Evolutionary conservation across 1,140 invertebrate genomes (phyloP), one percentile per base, ranked within the genome.

Genomic region (Asobara japonica): DNA sequence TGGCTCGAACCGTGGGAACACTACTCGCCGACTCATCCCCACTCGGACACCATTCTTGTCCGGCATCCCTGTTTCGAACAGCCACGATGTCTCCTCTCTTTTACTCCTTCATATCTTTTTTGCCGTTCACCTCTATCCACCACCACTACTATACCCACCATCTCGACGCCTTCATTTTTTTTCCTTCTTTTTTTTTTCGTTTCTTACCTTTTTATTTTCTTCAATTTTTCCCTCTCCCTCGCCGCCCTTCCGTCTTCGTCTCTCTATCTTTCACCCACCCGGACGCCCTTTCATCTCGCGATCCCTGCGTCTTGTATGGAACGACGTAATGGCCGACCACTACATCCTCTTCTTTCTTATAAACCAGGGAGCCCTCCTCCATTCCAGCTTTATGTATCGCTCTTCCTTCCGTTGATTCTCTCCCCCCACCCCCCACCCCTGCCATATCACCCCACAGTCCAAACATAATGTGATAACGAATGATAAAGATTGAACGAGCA

Each of bases 1-100:
- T 84, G 84, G 81, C 84, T 87, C 84, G 83, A 86, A 87, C 86
- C 86, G 85, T 86, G 85, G 85, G 85, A 86, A 87, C 85, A 84
- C 84, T 81, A 82, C 85, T 84, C 86, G 83, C 78, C 83, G 83
- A 85, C 82, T 83, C 83, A 80, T 83, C 82, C 83, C 82, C 84
- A 82, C 79, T 76, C 80, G 72, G 60, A 56, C 51, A 56, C 60
- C 60, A 62, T 62, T 77, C 69, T 70, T 48, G 48, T 70, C 69
- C 68, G 20, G 13, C 69, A 62, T 64, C 30, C 25, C 62, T 70
- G 38, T 62, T 48, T 18, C 51, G 13, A 45, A 45, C 41, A 45
- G 41, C 41, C 41, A 33, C 60, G 5, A 25, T 62, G 33, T 27
- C 45, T 72, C 48, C 69, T 62, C 29, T 29, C 30, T 45, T 51